Evolutionary conservation across 2,888 invertebrate species (phyloP), one percentile per base, ranked within the genome.

Genomic region (Yponomeuta malinellus): DNA sequence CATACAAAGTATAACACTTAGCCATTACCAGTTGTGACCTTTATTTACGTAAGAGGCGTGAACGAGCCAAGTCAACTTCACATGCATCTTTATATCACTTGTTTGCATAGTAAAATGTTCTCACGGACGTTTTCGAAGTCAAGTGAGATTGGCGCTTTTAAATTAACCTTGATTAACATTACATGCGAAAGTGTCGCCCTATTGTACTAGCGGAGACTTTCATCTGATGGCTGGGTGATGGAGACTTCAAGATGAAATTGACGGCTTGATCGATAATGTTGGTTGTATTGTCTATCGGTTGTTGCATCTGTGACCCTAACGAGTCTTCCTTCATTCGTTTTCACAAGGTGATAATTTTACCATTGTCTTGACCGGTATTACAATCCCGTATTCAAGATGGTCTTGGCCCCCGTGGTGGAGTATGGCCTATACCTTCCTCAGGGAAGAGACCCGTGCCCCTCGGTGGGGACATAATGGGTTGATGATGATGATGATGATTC

Each of bases 11-110:
- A 72, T 65, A 70, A 65, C 70, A 71, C 70, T 66, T 37, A 64
- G 43, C 70, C 69, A 63, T 71, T 59, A 43, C 43, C 31, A 68
- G 71, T 78, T 84, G 15, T 59, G 84, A 87, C 84, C 84, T 84
- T 84, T 87, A 79, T 87, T 87, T 85, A 87, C 82, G 82, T 85
- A 87, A 86, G 84, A 85, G 77, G 81, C 80, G 83, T 81, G 79
- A 88, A 90, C 80, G 75, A 81, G 80, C 77, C 79, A 75, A 79
- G 84, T 82, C 83, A 85, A 85, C 86, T 80, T 75, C 76, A 76
- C 75, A 78, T 78, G 74, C 77, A 72, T 78, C 73, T 77, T 48
- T 43, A 63, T 67, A 76, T 75, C 77, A 75, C 76, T 80, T 82
- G 81, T 85, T 83, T 84, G 80, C 83, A 80, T 81, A 79, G 77